A percentile compares a stretch with the other conserved stretches of the same genome.
Conservation (phyloP, 2,797 vertebrate genomes). For the Enteromius trimaculatus region DNA sequence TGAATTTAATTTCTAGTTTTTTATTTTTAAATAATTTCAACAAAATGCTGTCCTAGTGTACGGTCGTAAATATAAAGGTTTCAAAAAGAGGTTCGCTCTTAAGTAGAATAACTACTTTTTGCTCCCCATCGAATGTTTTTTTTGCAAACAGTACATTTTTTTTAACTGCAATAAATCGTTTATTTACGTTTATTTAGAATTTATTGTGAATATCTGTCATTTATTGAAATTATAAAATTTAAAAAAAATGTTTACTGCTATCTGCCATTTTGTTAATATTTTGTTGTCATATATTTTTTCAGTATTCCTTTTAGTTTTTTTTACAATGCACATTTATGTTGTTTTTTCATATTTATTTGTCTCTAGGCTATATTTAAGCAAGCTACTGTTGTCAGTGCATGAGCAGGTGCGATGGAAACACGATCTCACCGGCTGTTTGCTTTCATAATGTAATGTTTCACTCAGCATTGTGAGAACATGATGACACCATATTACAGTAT, state of each 20-base stretch:
- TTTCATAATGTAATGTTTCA: conserved; percentile 43
- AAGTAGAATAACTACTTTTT: neutral
- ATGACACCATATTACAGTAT: conserved; percentile 35
- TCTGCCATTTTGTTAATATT: neutral
- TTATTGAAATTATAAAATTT: neutral
- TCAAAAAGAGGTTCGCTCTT: neutral
- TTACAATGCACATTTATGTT: neutral
- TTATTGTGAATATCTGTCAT: neutral
- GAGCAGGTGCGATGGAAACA: conserved; percentile 50
- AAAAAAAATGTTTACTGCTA: too few species aligned
- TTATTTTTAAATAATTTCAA: neutral
- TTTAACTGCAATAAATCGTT: neutral
- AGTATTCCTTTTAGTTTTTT: neutral
- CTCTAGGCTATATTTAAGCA: neutral
- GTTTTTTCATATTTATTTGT: neutral
- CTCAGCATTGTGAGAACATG: conserved; percentile 39
- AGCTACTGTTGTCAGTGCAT: conserved; percentile 35
- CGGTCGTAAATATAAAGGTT: neutral
- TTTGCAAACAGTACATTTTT: neutral
- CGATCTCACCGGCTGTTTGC: conserved; percentile 49
- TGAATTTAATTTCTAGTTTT: neutral
- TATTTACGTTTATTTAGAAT: neutral
- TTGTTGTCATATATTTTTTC: neutral
- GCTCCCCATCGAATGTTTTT: neutral
- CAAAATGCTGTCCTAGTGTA: neutral